phyloP scores from a whole-genome alignment of 2,888 invertebrate genomes.

The Agrilus mali region DNA sequence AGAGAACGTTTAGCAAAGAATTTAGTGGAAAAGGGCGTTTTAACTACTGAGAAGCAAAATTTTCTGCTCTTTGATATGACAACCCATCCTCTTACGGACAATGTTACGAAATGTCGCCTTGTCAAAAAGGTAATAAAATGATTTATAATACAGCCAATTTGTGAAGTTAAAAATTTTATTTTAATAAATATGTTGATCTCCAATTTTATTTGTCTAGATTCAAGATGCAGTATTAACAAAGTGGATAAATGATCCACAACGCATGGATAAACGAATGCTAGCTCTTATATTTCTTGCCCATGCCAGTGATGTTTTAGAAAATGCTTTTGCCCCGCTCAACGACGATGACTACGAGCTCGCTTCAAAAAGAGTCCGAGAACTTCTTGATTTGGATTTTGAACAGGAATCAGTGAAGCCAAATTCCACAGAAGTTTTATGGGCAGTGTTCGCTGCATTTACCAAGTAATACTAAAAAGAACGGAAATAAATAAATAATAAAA shows the following conservation, averaged over 20 bases:
- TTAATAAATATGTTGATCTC: background rate
- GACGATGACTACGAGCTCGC: conserved; percentile 98
- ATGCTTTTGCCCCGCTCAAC: conserved; percentile 94
- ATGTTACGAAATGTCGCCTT: conserved; percentile 86
- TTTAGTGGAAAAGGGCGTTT: conserved; percentile 96
- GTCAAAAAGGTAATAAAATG: conserved; percentile 70
- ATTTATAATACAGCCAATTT: background rate
- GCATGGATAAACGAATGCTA: conserved; percentile 91
- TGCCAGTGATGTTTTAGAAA: conserved; percentile 97
- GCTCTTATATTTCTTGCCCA: conserved; percentile 92
- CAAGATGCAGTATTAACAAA: conserved; percentile 94
- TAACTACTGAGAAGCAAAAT: conserved; percentile 99
- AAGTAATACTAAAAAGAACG: conserved; percentile 52
- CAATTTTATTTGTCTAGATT: conserved; percentile 50
- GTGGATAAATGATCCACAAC: conserved; percentile 94
- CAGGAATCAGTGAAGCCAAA: conserved; percentile 86
- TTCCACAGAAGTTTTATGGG: conserved; percentile 94
- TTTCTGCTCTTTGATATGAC: conserved; percentile 99
- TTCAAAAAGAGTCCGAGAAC: conserved; percentile 90
- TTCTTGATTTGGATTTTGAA: conserved; percentile 95
- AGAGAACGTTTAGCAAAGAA: conserved; percentile 98
- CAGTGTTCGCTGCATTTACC: conserved; percentile 95
- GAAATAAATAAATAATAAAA: background rate
- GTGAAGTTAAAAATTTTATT: background rate
- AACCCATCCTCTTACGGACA: conserved; percentile 95